These are phyloP conservation scores for Neodiprion lecontei DNA, from an alignment of 1,140 invertebrate genomes.

Conservation along the genomic window DNA sequence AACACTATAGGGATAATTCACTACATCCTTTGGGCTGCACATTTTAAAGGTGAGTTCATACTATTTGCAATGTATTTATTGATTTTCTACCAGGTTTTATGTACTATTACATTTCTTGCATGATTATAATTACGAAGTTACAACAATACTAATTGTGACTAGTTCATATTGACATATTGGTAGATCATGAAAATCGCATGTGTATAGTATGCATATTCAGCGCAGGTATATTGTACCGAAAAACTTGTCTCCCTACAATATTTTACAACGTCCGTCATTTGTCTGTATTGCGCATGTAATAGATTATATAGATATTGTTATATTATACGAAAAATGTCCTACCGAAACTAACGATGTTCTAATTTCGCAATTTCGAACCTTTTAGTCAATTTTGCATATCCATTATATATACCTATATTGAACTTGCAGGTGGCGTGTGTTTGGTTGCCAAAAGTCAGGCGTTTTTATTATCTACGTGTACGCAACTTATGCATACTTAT, in stretches of 20 bases:
- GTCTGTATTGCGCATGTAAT: too few species aligned
- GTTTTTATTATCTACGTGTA: not conserved
- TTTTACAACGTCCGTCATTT: too few species aligned
- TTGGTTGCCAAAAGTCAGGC: not conserved
- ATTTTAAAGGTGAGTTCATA: not conserved
- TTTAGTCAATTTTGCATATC: not conserved
- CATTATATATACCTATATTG: not conserved
- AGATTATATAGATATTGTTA: too few species aligned
- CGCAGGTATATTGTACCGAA: too few species aligned
- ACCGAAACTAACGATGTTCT: not conserved
- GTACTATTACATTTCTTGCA: not conserved
- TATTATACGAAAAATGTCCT: too few species aligned
- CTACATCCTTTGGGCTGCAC: not conserved
- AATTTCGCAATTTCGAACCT: slow-evolving; percentile 1
- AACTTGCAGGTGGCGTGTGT: not conserved
- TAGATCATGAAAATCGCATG: too few species aligned
- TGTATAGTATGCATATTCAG: too few species aligned
- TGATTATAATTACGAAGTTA: not conserved
- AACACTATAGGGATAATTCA: not conserved
- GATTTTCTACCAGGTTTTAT: too few species aligned
- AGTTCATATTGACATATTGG: too few species aligned
- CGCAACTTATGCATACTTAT: too few species aligned
- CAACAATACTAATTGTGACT: too few species aligned
- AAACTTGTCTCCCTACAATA: too few species aligned
- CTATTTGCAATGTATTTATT: not conserved